phyloP scores from a whole-genome alignment of 1,140 invertebrate species.

The Schlechtendalia chinensis region DNA sequence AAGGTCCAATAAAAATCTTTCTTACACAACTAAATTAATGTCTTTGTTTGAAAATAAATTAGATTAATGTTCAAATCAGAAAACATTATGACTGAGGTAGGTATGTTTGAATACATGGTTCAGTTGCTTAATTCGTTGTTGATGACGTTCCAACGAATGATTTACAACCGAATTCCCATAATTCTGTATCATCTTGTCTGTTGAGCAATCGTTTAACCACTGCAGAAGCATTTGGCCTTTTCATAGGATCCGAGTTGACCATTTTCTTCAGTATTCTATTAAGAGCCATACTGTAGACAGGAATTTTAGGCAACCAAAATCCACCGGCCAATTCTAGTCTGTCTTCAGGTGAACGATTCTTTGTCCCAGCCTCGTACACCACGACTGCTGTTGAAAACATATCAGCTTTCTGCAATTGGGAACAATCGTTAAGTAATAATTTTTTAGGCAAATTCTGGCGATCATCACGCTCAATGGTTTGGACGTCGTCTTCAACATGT shows the following conservation, averaged over 20 bases:
- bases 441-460: conserved; percentile 84
- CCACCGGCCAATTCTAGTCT: conserved; percentile 76
- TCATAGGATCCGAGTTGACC: not conserved
- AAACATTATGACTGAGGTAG: too few relatives aligned
- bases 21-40: too few relatives aligned
- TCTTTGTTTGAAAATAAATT: too few relatives aligned
- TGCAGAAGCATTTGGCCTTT: conserved; percentile 1
- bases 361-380: conserved; percentile 76
- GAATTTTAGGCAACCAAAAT: conserved; percentile 38
- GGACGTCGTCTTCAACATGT: conserved; percentile 73
- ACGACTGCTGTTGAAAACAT: conserved; percentile 80
- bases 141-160: not conserved
- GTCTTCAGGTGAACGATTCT: conserved; percentile 81
- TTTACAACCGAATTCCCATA: not conserved
- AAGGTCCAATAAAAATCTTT: too few relatives aligned
- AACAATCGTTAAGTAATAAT: conserved; percentile 78
- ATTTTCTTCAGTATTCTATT: conserved; percentile 1
- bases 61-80: too few relatives aligned
- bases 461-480: conserved; percentile 83
- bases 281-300: not conserved
- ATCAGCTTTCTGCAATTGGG: conserved; percentile 79
- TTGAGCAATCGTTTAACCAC: not conserved
- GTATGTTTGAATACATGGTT: too few relatives aligned
- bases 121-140: too few relatives aligned
- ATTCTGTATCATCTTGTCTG: not conserved